A percentile compares a stretch with the other conserved stretches of the same genome.
phyloP scores from a whole-genome alignment of 2,797 vertebrate genomes.

The Heteromormyrus szaboi region DNA sequence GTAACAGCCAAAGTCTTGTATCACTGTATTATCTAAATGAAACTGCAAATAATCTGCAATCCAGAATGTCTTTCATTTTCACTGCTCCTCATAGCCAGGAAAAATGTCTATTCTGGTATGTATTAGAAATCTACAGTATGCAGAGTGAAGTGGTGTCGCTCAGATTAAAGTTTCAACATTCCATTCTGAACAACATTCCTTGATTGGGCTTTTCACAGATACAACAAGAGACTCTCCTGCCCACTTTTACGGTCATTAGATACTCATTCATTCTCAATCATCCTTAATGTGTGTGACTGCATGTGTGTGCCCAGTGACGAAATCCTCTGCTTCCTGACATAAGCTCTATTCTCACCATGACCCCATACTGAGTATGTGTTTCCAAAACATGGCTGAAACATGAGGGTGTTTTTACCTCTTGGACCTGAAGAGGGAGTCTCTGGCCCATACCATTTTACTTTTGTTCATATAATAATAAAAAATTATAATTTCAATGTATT shows the following conservation, averaged over 20 bases:
- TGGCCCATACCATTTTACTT: background rate
- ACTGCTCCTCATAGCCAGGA: background rate
- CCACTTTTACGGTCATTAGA: background rate
- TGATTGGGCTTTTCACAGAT: background rate
- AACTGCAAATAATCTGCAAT: background rate
- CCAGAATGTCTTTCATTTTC: background rate
- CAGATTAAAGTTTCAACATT: background rate
- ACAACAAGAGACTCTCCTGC: background rate
- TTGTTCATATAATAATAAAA: background rate
- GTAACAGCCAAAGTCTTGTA: background rate
- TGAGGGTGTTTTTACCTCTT: background rate
- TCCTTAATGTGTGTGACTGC: background rate
- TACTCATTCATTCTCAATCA: background rate
- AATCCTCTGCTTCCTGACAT: background rate
- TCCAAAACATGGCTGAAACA: background rate
- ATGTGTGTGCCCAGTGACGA: background rate
- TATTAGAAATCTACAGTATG: background rate
- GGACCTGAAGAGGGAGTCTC: background rate
- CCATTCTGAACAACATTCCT: background rate
- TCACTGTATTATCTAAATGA: background rate
- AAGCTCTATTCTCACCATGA: background rate
- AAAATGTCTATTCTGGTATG: background rate
- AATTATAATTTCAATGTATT: background rate
- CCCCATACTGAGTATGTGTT: background rate
- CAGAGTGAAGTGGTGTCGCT: background rate